A percentile compares a stretch with the other conserved stretches of the same genome.
phyloP scores from a whole-genome alignment of 30 jellyfish, hydroid and myxozoan genomes.

The Catostylus mosaicus region DNA sequence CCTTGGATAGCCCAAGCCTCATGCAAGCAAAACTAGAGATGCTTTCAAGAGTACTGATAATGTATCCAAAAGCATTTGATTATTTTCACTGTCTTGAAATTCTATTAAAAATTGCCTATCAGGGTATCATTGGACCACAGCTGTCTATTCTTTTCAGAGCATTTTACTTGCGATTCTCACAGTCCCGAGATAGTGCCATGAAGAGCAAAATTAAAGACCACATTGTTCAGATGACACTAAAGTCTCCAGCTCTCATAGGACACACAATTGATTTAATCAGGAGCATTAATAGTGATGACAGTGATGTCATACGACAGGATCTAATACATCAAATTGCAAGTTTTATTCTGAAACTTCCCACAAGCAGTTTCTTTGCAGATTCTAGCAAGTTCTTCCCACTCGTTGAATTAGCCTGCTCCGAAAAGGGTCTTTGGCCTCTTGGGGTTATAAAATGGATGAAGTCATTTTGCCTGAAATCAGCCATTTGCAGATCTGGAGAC shows the following conservation, averaged over 20 bases:
- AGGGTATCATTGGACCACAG: constrained; percentile 23
- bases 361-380: not conserved
- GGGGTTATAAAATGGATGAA: constrained; percentile 56
- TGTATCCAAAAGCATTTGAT: constrained; percentile 20
- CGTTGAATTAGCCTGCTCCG: constrained; percentile 45
- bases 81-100: constrained; percentile 13
- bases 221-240: constrained; percentile 13
- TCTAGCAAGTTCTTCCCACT: constrained; percentile 20
- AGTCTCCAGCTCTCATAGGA: constrained; percentile 31
- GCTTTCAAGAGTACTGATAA: constrained; percentile 1
- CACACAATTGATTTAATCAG: constrained; percentile 47
- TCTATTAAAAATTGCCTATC: constrained; percentile 19
- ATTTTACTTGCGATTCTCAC: constrained; percentile 11
- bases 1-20: constrained; percentile 13
- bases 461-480: not conserved
- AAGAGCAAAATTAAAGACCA: constrained; percentile 19
- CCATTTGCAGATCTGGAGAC: constrained; percentile 31
- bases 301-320: not conserved
- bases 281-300: not conserved
- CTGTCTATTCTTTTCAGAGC: constrained; percentile 26
- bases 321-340: constrained; percentile 28
- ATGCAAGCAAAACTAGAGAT: constrained; percentile 29
- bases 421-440: constrained; percentile 49
- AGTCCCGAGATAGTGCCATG: not conserved
- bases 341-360: constrained; percentile 5